Conservation (phyloP, 2,113 vertebrate genomes). For the Hystrix cristata region DNA sequence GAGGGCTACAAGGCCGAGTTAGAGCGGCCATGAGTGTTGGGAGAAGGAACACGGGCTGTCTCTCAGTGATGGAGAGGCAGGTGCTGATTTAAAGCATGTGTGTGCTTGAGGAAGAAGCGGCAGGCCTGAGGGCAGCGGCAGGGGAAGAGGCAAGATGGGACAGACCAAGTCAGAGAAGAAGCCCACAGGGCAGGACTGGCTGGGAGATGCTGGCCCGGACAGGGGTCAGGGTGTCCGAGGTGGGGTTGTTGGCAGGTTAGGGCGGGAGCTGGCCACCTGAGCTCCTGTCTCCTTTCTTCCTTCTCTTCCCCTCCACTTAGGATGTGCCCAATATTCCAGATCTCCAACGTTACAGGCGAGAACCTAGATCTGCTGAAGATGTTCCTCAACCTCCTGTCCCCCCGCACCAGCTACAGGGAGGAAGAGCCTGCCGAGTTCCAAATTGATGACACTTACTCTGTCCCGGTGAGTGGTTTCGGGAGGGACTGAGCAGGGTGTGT, state of each 20-base stretch:
- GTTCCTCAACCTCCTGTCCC: constrained; percentile 99
- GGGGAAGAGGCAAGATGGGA: not conserved
- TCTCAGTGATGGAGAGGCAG: not conserved
- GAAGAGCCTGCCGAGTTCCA: constrained; percentile 99
- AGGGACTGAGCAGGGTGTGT: not conserved
- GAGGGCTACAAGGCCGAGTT: not conserved
- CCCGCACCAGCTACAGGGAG: constrained; percentile 96
- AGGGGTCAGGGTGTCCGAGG: fast-evolving
- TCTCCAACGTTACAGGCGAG: constrained; percentile 98
- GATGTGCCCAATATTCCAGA: constrained; percentile 99
- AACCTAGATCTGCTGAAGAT: constrained; percentile 98
- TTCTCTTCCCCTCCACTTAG: constrained; percentile 84
- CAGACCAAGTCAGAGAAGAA: not conserved
- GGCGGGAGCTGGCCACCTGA: not conserved
- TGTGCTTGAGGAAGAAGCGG: not conserved
- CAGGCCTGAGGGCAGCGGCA: not conserved
- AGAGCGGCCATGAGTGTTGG: not conserved
- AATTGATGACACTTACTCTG: constrained; percentile 99
- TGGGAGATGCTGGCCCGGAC: not conserved
- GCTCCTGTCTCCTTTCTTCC: not conserved
- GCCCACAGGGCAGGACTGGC: not conserved
- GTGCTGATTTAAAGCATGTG: not conserved
- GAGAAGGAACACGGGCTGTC: not conserved
- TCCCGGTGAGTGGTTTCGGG: constrained; percentile 91
- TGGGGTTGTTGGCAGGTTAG: not conserved